Conservation (phyloP, 2,888 invertebrate species). For the Epinotia bilunana region DNA sequence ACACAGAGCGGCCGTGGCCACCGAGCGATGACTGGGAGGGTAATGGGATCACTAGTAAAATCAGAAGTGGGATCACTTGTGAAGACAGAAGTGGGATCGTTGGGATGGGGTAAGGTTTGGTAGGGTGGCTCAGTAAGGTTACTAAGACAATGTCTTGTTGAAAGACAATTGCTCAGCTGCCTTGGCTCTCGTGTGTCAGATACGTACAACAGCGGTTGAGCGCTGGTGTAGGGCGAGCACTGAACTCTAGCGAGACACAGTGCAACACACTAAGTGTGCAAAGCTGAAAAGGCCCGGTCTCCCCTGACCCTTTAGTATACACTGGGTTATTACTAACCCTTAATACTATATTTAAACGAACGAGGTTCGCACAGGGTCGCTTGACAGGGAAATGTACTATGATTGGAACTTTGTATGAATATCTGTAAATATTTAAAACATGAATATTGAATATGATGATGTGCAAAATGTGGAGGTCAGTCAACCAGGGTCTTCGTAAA, state of each 20-base stretch:
- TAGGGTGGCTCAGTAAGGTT: conserved; percentile 58
- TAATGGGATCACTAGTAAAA: conserved; percentile 9
- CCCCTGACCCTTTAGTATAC: conserved; percentile 76
- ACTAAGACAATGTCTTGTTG: conserved; percentile 82
- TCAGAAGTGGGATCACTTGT: neutral
- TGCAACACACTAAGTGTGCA: conserved; percentile 57
- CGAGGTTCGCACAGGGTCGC: conserved; percentile 69
- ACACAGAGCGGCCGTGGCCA: conserved; percentile 61
- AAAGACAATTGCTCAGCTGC: conserved; percentile 80
- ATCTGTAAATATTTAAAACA: conserved; percentile 44
- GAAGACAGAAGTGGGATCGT: neutral
- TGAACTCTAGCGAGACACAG: conserved; percentile 42
- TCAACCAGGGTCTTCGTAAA: conserved; percentile 39
- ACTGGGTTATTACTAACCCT: conserved; percentile 68
- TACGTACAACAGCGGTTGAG: conserved; percentile 79
- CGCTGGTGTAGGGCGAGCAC: conserved; percentile 68
- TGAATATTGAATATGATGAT: conserved; percentile 32
- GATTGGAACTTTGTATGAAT: conserved; percentile 45
- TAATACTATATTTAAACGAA: conserved; percentile 78
- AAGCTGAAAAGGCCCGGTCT: conserved; percentile 67
- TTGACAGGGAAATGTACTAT: conserved; percentile 69
- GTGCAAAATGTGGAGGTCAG: conserved; percentile 7
- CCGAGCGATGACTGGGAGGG: conserved; percentile 38
- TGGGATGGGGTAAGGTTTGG: conserved; percentile 16
- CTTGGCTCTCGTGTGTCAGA: conserved; percentile 65